These are phyloP conservation scores for Xiphydria camelus DNA, from an alignment of 2,888 invertebrate genomes.

Conservation along the genomic window DNA sequence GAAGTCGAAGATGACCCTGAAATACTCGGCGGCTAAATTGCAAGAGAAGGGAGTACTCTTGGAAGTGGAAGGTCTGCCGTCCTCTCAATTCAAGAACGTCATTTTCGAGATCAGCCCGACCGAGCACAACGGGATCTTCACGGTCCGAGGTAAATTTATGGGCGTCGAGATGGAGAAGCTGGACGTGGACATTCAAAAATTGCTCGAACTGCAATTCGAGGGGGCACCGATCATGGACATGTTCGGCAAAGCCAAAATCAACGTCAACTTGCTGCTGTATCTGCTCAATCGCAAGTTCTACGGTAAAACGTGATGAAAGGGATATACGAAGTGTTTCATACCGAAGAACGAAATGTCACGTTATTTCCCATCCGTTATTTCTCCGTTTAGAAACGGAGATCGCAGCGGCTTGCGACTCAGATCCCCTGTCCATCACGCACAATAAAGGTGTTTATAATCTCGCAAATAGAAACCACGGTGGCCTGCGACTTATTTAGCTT, in stretches of 20 bases:
- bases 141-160: constrained; percentile 74
- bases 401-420: too few species aligned
- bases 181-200: constrained; percentile 72
- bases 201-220: constrained; percentile 76
- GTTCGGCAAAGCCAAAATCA: constrained; percentile 78
- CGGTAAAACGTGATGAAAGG: constrained; percentile 62
- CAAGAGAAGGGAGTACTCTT: constrained; percentile 73
- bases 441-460: too few species aligned
- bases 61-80: constrained; percentile 70
- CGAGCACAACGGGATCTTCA: constrained; percentile 69
- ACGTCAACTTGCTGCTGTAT: constrained; percentile 75
- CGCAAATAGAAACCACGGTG: too few species aligned
- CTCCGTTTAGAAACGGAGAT: too few species aligned
- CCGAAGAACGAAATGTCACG: too few species aligned
- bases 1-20: constrained; percentile 65
- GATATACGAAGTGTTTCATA: too few species aligned
- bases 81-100: constrained; percentile 74
- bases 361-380: too few species aligned
- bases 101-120: constrained; percentile 74
- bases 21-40: constrained; percentile 71
- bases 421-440: too few species aligned
- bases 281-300: constrained; percentile 79
- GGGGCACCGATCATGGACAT: constrained; percentile 76
- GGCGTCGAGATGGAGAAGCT: constrained; percentile 76
- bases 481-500: too few species aligned